Conservation (phyloP, 2,888 invertebrate genomes). For the Nemapogon koenigi region DNA sequence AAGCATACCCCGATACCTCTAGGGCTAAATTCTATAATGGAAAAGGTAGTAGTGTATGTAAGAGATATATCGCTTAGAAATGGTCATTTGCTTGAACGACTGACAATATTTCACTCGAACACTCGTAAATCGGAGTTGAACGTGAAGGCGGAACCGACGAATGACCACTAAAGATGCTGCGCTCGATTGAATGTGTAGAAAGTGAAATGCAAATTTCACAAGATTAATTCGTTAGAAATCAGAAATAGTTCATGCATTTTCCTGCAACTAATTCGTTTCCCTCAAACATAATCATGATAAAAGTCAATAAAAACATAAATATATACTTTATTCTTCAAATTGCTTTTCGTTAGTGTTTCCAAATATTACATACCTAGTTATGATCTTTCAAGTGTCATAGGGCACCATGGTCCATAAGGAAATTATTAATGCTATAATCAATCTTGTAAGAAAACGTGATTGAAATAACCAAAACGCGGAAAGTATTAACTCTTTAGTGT, state of each 20-base stretch:
- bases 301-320: neutral
- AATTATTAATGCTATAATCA: too few relatives aligned
- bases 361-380: too few relatives aligned
- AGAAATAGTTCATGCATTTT: too few relatives aligned
- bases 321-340: too few relatives aligned
- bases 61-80: conserved; percentile 24
- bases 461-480: conserved; percentile 1
- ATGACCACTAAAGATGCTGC: conserved; percentile 9
- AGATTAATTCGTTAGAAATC: too few relatives aligned
- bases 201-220: conserved; percentile 8
- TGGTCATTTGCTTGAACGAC: conserved; percentile 25
- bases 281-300: neutral
- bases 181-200: conserved; percentile 10
- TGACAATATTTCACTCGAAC: conserved; percentile 21
- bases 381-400: too few relatives aligned
- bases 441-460: too few relatives aligned
- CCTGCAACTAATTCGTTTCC: neutral
- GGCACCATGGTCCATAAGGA: too few relatives aligned
- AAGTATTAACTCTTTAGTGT: neutral
- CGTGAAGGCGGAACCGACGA: conserved; percentile 10
- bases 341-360: too few relatives aligned
- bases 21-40: conserved; percentile 6
- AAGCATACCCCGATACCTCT: conserved; percentile 7
- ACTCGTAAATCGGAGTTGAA: conserved; percentile 10
- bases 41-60: conserved; percentile 8